Base-by-base conservation (phyloP, 2,797 vertebrate genomes). In the Zalophus californianus region DNA sequence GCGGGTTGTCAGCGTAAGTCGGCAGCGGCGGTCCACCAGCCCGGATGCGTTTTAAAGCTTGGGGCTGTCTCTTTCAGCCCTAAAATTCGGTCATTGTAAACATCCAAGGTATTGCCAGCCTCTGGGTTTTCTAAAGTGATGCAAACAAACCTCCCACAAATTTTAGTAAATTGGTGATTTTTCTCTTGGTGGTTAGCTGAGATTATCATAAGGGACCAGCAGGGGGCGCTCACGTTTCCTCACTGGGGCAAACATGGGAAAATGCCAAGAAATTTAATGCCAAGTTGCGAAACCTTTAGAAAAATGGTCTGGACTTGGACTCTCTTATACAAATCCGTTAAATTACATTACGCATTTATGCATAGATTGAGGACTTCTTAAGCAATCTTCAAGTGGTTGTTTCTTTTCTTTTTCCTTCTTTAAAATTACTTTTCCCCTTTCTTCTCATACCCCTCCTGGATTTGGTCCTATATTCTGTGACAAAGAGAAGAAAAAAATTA, bases 1-100 rank as follows among this genome's bases (percentile, higher is more conserved):
- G 70, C 96, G 0, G 99, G 99, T 84, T 99, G 99, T 97, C 99
- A 98, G 95, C 97, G 99, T 99, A 98, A 0, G 98, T 98, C 94
- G 84, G 84, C 10, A 27, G 27, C 1, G 1, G 41, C 48, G 29
- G 83, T 38, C 14, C 0, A 0, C 32, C 78, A 21, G 50, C 35
- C 23, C 0, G 20, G 5, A 6, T 44, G 23, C 1, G 0, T 54
- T 70, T 87, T 77, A 91, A 73, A 83, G 35, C n/a, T 50, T 58
- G 44, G 4, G 35, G 25, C 29, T 90, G 8, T 35, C 87, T 78
- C 48, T 16, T 13, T 58, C 41, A 23, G 20, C 75, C 52, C 38
- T 70, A 50, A 62, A 75, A 20, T 68, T 86, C 2, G 4, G 4
- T 94, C 9, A 73, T 1, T 60, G 15, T 32, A 35, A 96, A 77